Base-by-base conservation (phyloP, 92 coral and sea anemone genomes). In the Diadumene lineata region DNA sequence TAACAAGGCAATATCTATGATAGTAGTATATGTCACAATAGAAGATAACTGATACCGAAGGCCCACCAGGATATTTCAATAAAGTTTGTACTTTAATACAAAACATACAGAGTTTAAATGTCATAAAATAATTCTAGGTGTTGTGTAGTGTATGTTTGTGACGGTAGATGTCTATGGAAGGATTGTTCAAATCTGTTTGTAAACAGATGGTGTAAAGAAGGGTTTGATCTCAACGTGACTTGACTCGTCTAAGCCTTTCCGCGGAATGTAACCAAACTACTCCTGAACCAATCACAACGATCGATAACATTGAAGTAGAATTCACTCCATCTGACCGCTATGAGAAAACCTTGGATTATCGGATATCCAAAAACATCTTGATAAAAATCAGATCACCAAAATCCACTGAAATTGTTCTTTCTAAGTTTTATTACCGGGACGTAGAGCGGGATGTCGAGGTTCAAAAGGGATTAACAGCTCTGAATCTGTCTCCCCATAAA, bases 391-490 rank as follows among this genome's bases (percentile, higher is more conserved):
- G 77, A 72, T 72, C 28, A 70, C 63, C 30, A 70, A 53, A 23
- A 60, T 66, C 73, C 65, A 55, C 69, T 60, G 34, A 26, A 33
- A 31, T 26, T 69, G 91, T 72, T 72, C 16, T 60, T 34, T n/a
- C 48, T 31, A 60, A 2, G 68, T 43, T 23, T 50, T 84, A 73
- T 57, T 65, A 50, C 50, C 58, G 60, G 73, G 82, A 82, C 57
- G 68, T 23, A 72, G 38, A 76, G 73, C 64, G 64, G 81, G 70
- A 60, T 78, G 43, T 51, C 50, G 88, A 74, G 77, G 76, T 79
- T 66, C 84, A 72, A 77, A 87, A 79, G 80, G 90, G 97, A 87
- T 87, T 81, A 91, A 21, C 57, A 61, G 62, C 79, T 73, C 74
- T 84, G 56, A 69, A 58, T 70, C 84, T 72, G 77, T 80, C 68